phyloP scores from a whole-genome alignment of 1,140 invertebrate species.

The Drosophila trapezifrons region DNA sequence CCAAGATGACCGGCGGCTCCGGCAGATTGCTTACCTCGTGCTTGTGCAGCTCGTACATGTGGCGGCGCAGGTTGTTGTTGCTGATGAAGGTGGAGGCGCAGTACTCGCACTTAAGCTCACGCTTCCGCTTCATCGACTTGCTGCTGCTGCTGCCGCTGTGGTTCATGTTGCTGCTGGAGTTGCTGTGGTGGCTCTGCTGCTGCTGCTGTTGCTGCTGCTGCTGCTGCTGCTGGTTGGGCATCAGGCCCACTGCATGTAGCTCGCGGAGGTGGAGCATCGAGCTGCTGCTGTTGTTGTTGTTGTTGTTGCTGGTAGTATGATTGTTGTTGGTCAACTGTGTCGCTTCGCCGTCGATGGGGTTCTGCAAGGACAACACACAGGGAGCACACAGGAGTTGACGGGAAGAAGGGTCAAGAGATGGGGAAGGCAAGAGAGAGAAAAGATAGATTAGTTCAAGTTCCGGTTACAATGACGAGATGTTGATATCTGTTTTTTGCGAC shows the following conservation, averaged over 20 bases:
- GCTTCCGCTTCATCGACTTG: slow-evolving; percentile 78
- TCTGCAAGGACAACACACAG: slow-evolving; percentile 57
- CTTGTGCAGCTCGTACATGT: slow-evolving; percentile 83
- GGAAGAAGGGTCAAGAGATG: not conserved
- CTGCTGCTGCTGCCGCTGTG: slow-evolving; percentile 33
- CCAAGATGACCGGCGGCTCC: slow-evolving; percentile 69
- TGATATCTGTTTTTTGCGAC: slow-evolving; percentile 81
- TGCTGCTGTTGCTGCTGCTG: slow-evolving; percentile 44
- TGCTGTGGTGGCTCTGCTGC: slow-evolving; percentile 43
- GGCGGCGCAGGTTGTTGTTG: slow-evolving; percentile 82
- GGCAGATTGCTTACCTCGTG: slow-evolving; percentile 76
- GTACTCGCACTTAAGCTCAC: slow-evolving; percentile 81
- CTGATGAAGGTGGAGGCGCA: slow-evolving; percentile 83
- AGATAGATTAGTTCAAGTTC: slow-evolving; percentile 35
- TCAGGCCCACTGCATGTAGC: slow-evolving; percentile 82
- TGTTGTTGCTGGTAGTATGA: slow-evolving; percentile 66
- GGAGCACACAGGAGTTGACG: not conserved
- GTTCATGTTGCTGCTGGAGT: slow-evolving; percentile 25
- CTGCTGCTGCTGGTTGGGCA: slow-evolving; percentile 71
- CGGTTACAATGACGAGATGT: slow-evolving; percentile 28
- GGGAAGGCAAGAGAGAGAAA: slow-evolving; percentile 12
- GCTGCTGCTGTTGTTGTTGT: slow-evolving; percentile 60
- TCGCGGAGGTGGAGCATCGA: slow-evolving; percentile 77
- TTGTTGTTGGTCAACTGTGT: slow-evolving; percentile 68
- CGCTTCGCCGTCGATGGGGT: slow-evolving; percentile 78